Conservation (phyloP, 2,888 invertebrate species). For the Standfussiana lucernea region DNA sequence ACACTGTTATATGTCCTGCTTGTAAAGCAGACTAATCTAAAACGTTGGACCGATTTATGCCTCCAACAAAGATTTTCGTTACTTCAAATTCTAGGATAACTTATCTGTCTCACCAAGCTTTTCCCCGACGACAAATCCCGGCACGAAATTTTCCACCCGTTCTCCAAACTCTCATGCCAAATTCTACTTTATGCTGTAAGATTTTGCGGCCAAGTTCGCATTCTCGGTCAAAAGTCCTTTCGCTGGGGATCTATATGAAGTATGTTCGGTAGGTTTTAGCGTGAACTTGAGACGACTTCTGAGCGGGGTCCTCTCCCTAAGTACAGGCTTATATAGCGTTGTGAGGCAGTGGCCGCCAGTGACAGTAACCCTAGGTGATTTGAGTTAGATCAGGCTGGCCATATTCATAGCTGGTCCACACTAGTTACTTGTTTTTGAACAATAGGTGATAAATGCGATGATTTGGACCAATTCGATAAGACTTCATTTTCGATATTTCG, state of each 20-base stretch:
- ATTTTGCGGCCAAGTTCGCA: neutral
- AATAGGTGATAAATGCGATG: neutral
- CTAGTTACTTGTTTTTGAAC: neutral
- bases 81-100: neutral
- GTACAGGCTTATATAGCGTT: constrained; percentile 19
- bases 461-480: neutral
- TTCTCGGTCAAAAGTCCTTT: neutral
- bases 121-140: neutral
- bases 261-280: constrained; percentile 11
- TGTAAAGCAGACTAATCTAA: neutral
- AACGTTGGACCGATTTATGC: neutral
- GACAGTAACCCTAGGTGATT: neutral
- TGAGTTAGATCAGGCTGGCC: neutral
- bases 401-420: neutral
- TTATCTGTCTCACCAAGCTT: neutral
- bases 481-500: neutral
- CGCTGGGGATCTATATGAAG: constrained; percentile 9
- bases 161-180: neutral
- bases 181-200: constrained; percentile 3
- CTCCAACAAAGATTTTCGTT: neutral
- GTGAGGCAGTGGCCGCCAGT: neutral
- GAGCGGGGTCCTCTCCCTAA: constrained; percentile 4
- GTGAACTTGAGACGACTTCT: constrained; percentile 4
- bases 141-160: neutral
- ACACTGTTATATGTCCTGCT: neutral